phyloP scores from a whole-genome alignment of 2,797 vertebrate species.

The Craterocephalus amniculus region DNA sequence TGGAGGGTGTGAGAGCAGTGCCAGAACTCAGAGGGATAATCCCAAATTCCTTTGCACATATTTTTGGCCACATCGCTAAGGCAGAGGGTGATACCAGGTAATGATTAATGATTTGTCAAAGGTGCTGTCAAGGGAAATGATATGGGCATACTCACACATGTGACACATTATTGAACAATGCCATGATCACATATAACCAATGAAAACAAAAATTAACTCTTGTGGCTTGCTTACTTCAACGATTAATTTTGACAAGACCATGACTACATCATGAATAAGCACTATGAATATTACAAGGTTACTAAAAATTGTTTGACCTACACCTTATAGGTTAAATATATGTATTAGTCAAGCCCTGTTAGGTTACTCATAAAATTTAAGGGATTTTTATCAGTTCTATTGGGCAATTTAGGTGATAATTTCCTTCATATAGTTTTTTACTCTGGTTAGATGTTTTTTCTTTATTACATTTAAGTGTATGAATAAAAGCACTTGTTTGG shows the following conservation, averaged over 20 bases:
- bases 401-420: not conserved
- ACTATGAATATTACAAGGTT: not conserved
- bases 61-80: constrained; percentile 99
- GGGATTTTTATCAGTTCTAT: not conserved
- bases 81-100: constrained; percentile 98
- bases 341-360: not conserved
- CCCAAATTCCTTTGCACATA: constrained; percentile 98
- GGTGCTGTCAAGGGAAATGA: not conserved
- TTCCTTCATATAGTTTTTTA: not conserved
- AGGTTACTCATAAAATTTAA: not conserved
- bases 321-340: not conserved
- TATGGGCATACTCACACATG: not conserved
- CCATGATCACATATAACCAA: not conserved
- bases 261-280: not conserved
- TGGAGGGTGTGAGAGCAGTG: constrained; percentile 96
- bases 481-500: not conserved
- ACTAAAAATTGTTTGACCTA: not conserved
- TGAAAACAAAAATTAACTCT: not conserved
- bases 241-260: not conserved
- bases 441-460: not conserved
- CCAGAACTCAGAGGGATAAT: constrained; percentile 98
- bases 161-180: not conserved
- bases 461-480: not conserved
- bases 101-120: not conserved
- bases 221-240: not conserved